Evolutionary conservation across 2,888 invertebrate genomes (phyloP), one percentile per base, ranked within the genome.

Genomic region (Cyclophora albipunctata): DNA sequence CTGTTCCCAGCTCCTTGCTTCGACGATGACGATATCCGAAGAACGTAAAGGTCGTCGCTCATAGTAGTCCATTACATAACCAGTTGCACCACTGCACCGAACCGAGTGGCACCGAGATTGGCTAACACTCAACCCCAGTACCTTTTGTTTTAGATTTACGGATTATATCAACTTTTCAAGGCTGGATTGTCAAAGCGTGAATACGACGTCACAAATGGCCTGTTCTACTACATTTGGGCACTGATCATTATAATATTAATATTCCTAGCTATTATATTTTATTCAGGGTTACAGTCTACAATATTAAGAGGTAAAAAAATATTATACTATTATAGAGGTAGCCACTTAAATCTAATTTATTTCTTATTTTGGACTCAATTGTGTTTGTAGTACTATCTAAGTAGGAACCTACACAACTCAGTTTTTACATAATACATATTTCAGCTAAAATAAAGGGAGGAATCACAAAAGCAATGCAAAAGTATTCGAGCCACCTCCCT

Each of bases 381-480:
- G 20, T 33, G 20, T 37, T 37, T 37, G 37, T 37, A 37, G 34
- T 44, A 5, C 44, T 20, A 5, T 20, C 20, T 7, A 44, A 44
- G n/a, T n/a, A n/a, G 4, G 20, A 7, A 7, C 7, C 3, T 33
- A 3, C 5, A 44, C 20, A 5, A 4, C 4, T 4, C 5, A 20
- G 20, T 34, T 20, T 20, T 20, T 20, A 20, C 20, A 20, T 20
- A 20, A 20, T 20, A 20, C 20, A 20, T 20, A 20, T 57, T 59
- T 6, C 54, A 86, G 87, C 86, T 2, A 87, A 84, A 73, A 87
- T 87, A 58, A 87, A 87, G 73, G 88, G 90, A 42, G 91, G 91
- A 0, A 90, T 92, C 50, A 82, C 84, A 0, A 88, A 89, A 58
- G 91, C 91, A 0, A 91, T 92, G 90, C 73, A 84, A 7, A 84